phyloP scores from a whole-genome alignment of 2,888 invertebrate species.

The Caprella mutica region DNA sequence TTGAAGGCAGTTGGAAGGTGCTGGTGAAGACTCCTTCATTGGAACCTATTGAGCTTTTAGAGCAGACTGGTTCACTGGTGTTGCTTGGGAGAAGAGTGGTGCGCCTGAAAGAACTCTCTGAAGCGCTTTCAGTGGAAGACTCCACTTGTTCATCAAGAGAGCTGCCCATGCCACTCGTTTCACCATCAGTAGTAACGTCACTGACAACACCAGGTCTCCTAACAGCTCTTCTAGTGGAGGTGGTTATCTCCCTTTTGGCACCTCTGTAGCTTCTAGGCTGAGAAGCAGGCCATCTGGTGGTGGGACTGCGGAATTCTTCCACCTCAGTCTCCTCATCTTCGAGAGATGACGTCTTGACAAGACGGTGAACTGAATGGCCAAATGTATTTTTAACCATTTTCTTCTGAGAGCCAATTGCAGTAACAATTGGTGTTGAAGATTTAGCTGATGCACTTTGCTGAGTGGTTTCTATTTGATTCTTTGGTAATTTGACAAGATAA shows the following conservation, averaged over 20 bases:
- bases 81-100: too few relatives aligned
- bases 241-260: slow-evolving; percentile 11
- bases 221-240: neutral
- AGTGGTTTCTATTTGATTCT: too few relatives aligned
- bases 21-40: neutral
- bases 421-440: too few relatives aligned
- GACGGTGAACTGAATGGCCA: too few relatives aligned
- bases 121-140: slow-evolving; percentile 32
- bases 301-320: slow-evolving; percentile 21
- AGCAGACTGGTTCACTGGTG: neutral
- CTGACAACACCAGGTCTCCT: too few relatives aligned
- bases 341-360: slow-evolving; percentile 32
- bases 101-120: too few relatives aligned
- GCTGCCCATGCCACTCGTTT: slow-evolving; percentile 33
- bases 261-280: slow-evolving; percentile 32
- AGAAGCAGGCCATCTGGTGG: slow-evolving; percentile 23
- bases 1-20: neutral
- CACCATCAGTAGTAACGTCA: slow-evolving; percentile 26
- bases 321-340: slow-evolving; percentile 25
- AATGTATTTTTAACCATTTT: too few relatives aligned
- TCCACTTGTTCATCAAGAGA: slow-evolving; percentile 32
- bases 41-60: neutral
- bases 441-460: too few relatives aligned
- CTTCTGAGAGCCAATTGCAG: too few relatives aligned
- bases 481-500: too few relatives aligned